Conservation (phyloP, 2,888 invertebrate genomes). For the Synergus japonicus region DNA sequence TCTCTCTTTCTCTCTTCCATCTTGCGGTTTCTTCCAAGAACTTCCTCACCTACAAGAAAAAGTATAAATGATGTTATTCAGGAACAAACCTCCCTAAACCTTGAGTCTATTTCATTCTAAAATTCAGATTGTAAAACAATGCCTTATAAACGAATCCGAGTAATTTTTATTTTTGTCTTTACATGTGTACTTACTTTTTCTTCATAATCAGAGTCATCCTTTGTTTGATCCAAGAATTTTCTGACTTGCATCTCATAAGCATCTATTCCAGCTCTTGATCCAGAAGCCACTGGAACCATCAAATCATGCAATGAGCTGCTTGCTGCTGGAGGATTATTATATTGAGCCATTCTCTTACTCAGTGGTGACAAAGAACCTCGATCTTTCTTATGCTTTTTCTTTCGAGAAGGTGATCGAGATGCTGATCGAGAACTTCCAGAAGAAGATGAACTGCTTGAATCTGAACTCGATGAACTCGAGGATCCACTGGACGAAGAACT, state of each 20-base stretch:
- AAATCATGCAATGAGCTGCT: constrained; percentile 77
- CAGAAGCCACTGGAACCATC: constrained; percentile 77
- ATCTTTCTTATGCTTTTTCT: constrained; percentile 80
- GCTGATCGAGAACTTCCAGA: constrained; percentile 73
- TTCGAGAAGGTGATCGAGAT: constrained; percentile 71
- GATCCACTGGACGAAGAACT: constrained; percentile 85
- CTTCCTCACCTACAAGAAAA: constrained; percentile 82
- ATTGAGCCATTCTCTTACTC: constrained; percentile 90
- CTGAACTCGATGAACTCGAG: constrained; percentile 81
- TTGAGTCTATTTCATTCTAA: background rate
- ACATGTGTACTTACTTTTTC: constrained; percentile 79
- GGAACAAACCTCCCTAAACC: background rate
- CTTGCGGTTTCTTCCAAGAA: constrained; percentile 90
- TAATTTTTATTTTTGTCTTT: background rate
- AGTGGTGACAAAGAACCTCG: constrained; percentile 88
- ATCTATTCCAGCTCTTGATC: constrained; percentile 76
- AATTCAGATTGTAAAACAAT: background rate
- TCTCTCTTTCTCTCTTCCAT: constrained; percentile 86
- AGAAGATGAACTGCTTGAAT: constrained; percentile 80
- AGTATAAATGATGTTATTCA: constrained; percentile 23
- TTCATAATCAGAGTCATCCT: constrained; percentile 91
- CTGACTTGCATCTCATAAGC: constrained; percentile 86
- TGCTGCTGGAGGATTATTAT: constrained; percentile 85
- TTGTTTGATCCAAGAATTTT: constrained; percentile 87
- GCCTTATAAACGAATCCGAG: background rate